These are phyloP conservation scores for Phaenicophaeus curvirostris DNA, from an alignment of 2,797 vertebrate species.

Conservation along the genomic window DNA sequence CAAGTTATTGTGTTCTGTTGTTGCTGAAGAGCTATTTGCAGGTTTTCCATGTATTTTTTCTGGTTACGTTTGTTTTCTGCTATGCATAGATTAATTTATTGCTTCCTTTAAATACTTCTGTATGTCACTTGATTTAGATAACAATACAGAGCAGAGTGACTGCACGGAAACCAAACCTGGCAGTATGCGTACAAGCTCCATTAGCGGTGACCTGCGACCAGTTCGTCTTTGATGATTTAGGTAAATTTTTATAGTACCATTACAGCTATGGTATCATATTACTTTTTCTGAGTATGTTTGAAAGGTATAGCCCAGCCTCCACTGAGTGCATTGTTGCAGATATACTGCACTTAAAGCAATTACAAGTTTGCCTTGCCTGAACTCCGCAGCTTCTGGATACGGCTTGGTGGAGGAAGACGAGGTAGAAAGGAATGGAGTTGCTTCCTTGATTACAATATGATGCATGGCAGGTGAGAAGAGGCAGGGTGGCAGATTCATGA, in stretches of 20 bases:
- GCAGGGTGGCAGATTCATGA: background rate
- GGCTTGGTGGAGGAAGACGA: background rate
- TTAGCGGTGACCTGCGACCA: constrained; percentile 86
- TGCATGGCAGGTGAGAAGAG: background rate
- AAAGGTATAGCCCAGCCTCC: background rate
- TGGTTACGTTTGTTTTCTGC: background rate
- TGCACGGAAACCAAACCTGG: constrained; percentile 80
- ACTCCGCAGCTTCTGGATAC: background rate
- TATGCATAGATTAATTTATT: background rate
- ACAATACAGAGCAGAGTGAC: constrained; percentile 80
- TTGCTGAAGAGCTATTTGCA: background rate
- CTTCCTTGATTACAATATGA: background rate
- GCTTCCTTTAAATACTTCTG: background rate
- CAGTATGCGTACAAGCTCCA: constrained; percentile 85
- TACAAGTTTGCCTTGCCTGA: background rate
- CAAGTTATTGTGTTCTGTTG: background rate
- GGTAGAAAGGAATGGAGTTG: background rate
- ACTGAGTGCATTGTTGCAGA: background rate
- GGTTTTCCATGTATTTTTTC: background rate
- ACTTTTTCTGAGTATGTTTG: background rate
- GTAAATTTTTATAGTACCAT: constrained; percentile 73
- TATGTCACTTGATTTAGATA: constrained; percentile 75
- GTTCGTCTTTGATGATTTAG: constrained; percentile 84
- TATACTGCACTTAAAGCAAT: background rate
- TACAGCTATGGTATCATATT: background rate